Evolutionary conservation across 23 tunicate genomes (phyloP), one percentile per base, ranked within the genome.

Genomic region (Clavelina lepadiformis): DNA sequence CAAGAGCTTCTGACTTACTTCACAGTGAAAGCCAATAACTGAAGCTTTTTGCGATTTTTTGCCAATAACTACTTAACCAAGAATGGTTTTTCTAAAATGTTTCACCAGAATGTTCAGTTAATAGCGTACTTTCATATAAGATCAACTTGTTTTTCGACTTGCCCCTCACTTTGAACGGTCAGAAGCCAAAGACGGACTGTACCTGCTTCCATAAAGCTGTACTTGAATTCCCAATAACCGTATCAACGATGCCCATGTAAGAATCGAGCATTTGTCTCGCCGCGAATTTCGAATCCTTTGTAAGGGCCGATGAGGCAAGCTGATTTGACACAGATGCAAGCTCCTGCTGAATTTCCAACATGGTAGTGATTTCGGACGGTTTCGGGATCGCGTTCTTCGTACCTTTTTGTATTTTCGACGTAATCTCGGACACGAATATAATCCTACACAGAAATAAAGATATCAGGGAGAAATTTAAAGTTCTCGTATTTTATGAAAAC

Each of bases 151-250:
- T 41, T 41, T 15, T 41, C 13, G 15, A 8, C 45, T 65, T 65
- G 61, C 1, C 11, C n/a, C 62, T 24, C 45, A 13, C 8, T 54
- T 15, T 13, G 22, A 54, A 19, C 22, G 20, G 22, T 15, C 22
- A 54, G 22, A n/a, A 7, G 20, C 25, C 22, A 22, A 13, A 54
- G 7, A 20, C 7, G 60, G 25, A 54, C n/a, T 46, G 29, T 71
- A 87, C 96, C 70, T 87, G 29, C 31, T 74, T 58, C 96, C 96
- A 87, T 1, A 61, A 65, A 0, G 65, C 58, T 8, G 56, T 59
- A 41, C 82, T 63, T 1, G 36, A 20, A 27, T 67, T 41, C 19
- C 96, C 96, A 46, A 87, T 80, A 8, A 73, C 73, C 11, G 56
- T 59, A 59, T 87, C 87, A 44, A 87, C 65, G 19, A 87, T 79